Conservation (phyloP, 92 coral and sea anemone species). For the Actinostola sp. region DNA sequence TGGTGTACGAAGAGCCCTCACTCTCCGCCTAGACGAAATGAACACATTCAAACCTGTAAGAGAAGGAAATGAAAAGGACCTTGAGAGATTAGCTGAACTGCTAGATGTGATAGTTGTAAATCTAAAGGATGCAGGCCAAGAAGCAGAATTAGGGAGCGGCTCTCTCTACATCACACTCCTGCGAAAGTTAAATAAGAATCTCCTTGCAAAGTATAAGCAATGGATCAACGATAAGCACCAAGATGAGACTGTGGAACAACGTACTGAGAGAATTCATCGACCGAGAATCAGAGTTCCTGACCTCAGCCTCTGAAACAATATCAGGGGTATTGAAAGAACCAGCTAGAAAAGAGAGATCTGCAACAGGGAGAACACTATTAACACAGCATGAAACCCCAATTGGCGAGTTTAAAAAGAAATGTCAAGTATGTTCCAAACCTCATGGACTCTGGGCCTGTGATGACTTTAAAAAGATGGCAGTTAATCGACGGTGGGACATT, state of each 20-base stretch:
- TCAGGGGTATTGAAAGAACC: conserved; percentile 16
- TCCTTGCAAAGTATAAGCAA: conserved; percentile 58
- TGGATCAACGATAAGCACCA: conserved; percentile 48
- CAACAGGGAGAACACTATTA: background rate
- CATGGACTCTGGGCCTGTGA: conserved; percentile 48
- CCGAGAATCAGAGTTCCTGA: conserved; percentile 34
- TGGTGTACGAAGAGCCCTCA: conserved; percentile 42
- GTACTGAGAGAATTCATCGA: conserved; percentile 53
- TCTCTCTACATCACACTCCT: conserved; percentile 52
- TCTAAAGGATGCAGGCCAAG: conserved; percentile 64
- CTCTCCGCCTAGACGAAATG: conserved; percentile 52
- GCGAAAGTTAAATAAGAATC: conserved; percentile 45
- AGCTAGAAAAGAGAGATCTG: background rate
- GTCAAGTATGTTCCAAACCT: conserved; percentile 36
- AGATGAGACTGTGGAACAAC: conserved; percentile 29
- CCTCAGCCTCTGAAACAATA: conserved; percentile 25
- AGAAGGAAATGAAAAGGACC: conserved; percentile 51
- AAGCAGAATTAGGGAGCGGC: conserved; percentile 62
- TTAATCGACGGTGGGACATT: conserved; percentile 34
- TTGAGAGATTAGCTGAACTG: conserved; percentile 48
- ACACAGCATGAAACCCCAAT: background rate
- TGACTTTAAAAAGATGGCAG: conserved; percentile 32
- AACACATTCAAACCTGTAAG: conserved; percentile 40
- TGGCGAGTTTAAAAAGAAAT: background rate
- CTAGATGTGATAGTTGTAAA: conserved; percentile 55